A percentile compares a stretch with the other conserved stretches of the same genome.
Evolutionary conservation across 2,797 vertebrate species (phyloP).

Genomic region (Sciaenops ocellatus): DNA sequence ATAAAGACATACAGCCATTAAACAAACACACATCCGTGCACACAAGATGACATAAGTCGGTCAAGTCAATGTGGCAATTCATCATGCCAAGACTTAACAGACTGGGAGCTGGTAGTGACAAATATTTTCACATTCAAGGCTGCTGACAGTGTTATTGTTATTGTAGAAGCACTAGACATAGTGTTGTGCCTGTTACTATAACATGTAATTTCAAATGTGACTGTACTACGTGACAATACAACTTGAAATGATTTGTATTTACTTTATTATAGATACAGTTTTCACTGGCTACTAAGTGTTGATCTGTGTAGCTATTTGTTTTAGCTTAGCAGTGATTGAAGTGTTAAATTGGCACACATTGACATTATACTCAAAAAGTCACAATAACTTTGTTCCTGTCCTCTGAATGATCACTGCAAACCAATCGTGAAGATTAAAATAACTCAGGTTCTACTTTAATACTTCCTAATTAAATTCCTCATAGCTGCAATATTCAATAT

Average conservation of each 20-base stretch:
- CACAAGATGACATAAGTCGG: slow-evolving; percentile 22
- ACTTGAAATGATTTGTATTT: not conserved
- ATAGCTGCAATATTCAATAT: not conserved
- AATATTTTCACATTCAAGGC: slow-evolving; percentile 18
- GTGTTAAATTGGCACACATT: not conserved
- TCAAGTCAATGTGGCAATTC: slow-evolving; percentile 37
- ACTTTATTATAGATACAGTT: not conserved
- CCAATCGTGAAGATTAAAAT: not conserved
- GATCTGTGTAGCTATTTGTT: not conserved
- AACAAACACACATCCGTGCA: slow-evolving; percentile 43
- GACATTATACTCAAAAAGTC: not conserved
- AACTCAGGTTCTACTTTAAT: not conserved
- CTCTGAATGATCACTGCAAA: not conserved
- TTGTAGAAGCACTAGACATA: not conserved
- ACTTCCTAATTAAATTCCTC: not conserved
- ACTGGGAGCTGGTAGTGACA: slow-evolving; percentile 26
- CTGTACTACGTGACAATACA: not conserved
- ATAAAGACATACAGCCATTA: slow-evolving; percentile 40
- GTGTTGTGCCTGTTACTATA: no score
- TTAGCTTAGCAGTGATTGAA: not conserved
- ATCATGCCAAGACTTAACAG: slow-evolving; percentile 49
- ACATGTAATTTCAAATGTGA: not conserved
- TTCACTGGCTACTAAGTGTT: not conserved
- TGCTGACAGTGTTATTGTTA: slow-evolving; percentile 6
- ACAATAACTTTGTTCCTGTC: not conserved